Evolutionary conservation across 2,888 invertebrate genomes (phyloP), one percentile per base, ranked within the genome.

Genomic region (Callimorpha dominula): DNA sequence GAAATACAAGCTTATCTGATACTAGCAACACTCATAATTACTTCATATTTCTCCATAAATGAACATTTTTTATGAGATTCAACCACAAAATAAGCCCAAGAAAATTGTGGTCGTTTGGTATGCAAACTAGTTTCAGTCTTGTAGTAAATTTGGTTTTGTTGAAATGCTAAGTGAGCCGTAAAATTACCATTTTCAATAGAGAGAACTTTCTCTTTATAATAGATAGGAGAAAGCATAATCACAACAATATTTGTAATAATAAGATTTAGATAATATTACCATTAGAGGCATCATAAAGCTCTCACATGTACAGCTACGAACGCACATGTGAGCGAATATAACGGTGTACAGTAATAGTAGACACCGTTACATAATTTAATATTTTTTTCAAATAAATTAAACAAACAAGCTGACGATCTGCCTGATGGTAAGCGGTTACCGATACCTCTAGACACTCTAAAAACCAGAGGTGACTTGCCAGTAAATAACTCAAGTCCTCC

Each of bases 121-220:
- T 31, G 31, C 60, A 31, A 31, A 60, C 31, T 57, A 57, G 20
- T 57, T 20, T 57, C 12, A 57, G 20, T 57, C 20, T 60, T 7
- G 31, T 20, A 60, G 60, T 31, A 31, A 31, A 14, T 20, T 73
- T 76, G 60, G 60, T 15, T 52, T 71, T 70, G 60, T 71, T 60
- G 31, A 52, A 70, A 64, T 62, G 68, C 74, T 78, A 78, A 80
- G 78, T 78, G 70, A 72, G 17, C 64, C 74, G 74, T 71, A 74
- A 80, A 78, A 78, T 80, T 74, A 73, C 71, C 50, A 72, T 76
- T 70, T 78, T 73, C 71, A 15, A 31, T 12, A 74, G 81, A 74
- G 5, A 57, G 12, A 20, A 57, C 57, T 60, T 60, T 60, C 31
- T 60, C 60, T 60, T 31, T 31, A 60, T 60, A 31, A 31, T 12